Base-by-base conservation (phyloP, 2,888 invertebrate genomes). In the Pollenia labialis region DNA sequence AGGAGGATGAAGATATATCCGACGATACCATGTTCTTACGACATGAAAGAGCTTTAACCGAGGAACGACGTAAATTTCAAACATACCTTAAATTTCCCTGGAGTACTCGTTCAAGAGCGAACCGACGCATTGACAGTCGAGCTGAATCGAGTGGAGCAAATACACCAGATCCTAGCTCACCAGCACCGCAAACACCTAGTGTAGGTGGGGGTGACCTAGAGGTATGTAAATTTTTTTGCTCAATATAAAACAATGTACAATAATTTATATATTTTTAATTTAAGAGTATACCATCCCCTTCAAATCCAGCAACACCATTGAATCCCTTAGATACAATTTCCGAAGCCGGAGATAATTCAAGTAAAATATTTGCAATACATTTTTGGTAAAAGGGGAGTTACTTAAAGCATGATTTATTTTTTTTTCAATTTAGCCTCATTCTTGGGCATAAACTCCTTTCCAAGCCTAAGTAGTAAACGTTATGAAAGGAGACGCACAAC, bases 61-160 rank as follows among this genome's bases (percentile, higher is more conserved):
- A 97, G 88, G 99, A 99, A 93, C 96, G 96, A 87, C 96, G 96
- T 90, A 96, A 96, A 89, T 93, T 93, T 82, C 92, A 92, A 89
- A 92, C 93, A 3, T 93, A 91, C 86, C 89, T 94, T 12, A 93
- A 93, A 88, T 93, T 93, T 76, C 94, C 93, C 1, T 93, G 92
- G 90, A 93, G 92, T 83, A 94, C 94, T 50, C 90, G 93, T 58
- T 94, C 95, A 50, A 94, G 96, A 23, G 95, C 95, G 2, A 95
- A 95, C 92, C 95, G 95, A 86, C 94, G 96, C 52, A 95, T 95
- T 23, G 96, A 96, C 89, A 96, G 96, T 90, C 94, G 95, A 64
- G 95, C 96, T 3, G 95, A 95, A 89, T 95, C 95, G 16, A 96
- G 96, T 91, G 96, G 96, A 18, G 95, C 95, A 64, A 96, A 96